A percentile compares a stretch with the other conserved stretches of the same genome.
Evolutionary conservation across 2,113 vertebrate species (phyloP).

Genomic region (Pygoscelis antarcticus): DNA sequence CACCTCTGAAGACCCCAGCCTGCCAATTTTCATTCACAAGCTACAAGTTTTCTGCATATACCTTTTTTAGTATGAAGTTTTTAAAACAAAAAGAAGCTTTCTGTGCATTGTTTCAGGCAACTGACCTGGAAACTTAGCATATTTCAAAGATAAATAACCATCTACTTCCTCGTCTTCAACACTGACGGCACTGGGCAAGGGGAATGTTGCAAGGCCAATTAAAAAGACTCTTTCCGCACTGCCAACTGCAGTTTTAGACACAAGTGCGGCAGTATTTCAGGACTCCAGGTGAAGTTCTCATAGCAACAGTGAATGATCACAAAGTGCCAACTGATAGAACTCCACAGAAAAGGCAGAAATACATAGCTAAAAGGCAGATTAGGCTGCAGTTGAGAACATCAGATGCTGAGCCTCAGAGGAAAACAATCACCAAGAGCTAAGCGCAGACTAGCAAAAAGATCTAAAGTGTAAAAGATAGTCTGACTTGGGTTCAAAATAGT

Average conservation of each 20-base stretch:
- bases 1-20: neutral
- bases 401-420: neutral
- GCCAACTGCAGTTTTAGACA: neutral
- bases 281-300: neutral
- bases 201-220: neutral
- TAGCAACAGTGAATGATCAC: neutral
- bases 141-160: neutral
- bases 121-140: neutral
- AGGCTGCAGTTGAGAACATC: neutral
- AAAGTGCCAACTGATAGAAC: fast-evolving
- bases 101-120: neutral
- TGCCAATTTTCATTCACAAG: neutral
- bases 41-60: fast-evolving
- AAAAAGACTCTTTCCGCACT: neutral
- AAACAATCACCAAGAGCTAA: neutral
- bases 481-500: neutral
- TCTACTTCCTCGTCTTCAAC: neutral
- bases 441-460: neutral
- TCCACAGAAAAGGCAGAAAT: neutral
- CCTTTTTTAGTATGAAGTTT: neutral
- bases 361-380: neutral
- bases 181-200: neutral
- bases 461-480: fast-evolving
- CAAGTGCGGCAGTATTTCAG: neutral
- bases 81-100: neutral